Evolutionary conservation across 2,113 vertebrate genomes (phyloP).

Genomic region (Microtus montanus): DNA sequence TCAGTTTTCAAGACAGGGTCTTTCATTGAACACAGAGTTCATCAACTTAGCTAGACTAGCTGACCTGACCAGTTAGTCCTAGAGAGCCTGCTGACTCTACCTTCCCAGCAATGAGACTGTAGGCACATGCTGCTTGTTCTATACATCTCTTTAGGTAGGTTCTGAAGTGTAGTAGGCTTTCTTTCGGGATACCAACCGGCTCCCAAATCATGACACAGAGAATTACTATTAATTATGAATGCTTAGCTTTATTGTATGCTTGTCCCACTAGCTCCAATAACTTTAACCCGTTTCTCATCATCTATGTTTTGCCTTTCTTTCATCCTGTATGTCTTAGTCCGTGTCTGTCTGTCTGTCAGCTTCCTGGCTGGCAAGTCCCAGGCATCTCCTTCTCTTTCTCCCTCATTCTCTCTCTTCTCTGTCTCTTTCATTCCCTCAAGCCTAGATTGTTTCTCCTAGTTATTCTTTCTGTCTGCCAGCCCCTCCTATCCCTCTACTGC

Average conservation of each 20-base stretch:
- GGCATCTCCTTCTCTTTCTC: neutral
- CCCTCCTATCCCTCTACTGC: neutral
- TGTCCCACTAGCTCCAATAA: neutral
- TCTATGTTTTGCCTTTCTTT: neutral
- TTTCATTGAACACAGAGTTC: neutral
- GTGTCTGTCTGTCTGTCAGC: neutral
- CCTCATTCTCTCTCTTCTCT: neutral
- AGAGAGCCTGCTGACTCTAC: neutral
- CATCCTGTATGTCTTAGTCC: neutral
- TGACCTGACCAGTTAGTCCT: neutral
- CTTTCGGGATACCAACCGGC: neutral
- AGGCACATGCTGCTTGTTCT: no score
- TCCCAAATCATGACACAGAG: neutral
- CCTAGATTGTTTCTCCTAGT: neutral
- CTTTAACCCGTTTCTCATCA: neutral
- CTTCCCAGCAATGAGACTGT: neutral
- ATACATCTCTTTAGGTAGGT: neutral
- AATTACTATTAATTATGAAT: neutral
- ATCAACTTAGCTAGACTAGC: neutral
- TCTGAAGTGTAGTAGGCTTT: neutral
- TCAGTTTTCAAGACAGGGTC: neutral
- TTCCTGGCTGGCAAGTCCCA: neutral
- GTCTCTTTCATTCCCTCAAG: neutral
- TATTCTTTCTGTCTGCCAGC: neutral
- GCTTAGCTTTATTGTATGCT: neutral